Evolutionary conservation across 2,113 vertebrate species (phyloP), one percentile per base, ranked within the genome.

Genomic region (Nannospalax galili): DNA sequence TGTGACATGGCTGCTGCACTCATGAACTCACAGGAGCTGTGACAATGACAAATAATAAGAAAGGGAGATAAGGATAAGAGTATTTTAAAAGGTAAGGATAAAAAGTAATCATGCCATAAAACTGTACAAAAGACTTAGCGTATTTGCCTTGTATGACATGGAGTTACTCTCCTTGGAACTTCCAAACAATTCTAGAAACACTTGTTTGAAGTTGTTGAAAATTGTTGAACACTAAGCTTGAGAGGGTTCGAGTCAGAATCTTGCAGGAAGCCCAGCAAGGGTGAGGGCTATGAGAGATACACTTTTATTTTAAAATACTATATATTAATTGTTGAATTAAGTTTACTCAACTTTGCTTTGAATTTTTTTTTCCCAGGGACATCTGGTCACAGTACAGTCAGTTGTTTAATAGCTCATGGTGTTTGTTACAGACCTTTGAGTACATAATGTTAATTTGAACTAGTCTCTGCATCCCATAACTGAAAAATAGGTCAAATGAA

Each of bases 401-500:
- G 26, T 70, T 93, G 77, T 95, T 64, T 12, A 88, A 20, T 37
- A n/a, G 32, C 5, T 58, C 40, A 26, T 75, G 42, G 19, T 67
- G 35, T 84, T 60, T 40, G 5, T 45, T 70, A 35, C 15, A 89
- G 84, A 75, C 37, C 72, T 75, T 78, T 84, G 58, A 60, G 48
- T 45, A 73, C 22, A 37, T 19, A 19, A 16, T 5, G 14, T 77
- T 93, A 52, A 92, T 91, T 67, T 74, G n/a, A 19, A 37, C 11
- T 82, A 20, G 1, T 35, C 8, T 91, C 77, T 89, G 17, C 56
- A 86, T 89, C 8, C 14, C 58, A 72, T 48, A 64, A 42, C 16
- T 60, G 42, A 72, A 96, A 97, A 92, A 65, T 0, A 94, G 5
- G 65, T 77, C 17, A 80, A 37, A 80, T 65, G n/a, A 87, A 70